These are phyloP conservation scores for Remorina albescens DNA, from an alignment of 2,797 vertebrate species.

Conservation along the genomic window DNA sequence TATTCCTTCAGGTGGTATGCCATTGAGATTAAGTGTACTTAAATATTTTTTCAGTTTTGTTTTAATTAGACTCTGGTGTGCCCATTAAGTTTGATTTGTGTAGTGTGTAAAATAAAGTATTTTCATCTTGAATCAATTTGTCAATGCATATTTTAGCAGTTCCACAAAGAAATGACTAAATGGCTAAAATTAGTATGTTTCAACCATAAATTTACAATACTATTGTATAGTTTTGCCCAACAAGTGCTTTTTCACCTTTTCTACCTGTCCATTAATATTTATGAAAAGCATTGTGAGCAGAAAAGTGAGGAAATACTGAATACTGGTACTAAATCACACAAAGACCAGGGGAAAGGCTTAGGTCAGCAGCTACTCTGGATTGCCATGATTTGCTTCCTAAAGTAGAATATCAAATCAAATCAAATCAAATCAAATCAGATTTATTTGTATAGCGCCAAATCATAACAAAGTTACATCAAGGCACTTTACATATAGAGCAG, in stretches of 20 bases:
- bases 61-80: background rate
- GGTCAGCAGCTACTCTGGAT: background rate
- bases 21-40: background rate
- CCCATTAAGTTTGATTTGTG: background rate
- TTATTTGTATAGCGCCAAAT: too few relatives aligned
- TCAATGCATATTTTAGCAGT: slow-evolving; percentile 1
- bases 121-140: background rate
- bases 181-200: background rate
- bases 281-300: background rate
- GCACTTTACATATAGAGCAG: too few relatives aligned
- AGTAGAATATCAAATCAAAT: background rate
- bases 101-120: background rate
- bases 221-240: too few relatives aligned
- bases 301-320: background rate
- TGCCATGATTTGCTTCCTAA: background rate
- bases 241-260: background rate
- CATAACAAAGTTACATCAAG: too few relatives aligned
- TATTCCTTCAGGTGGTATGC: background rate
- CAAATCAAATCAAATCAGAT: too few relatives aligned
- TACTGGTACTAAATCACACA: background rate
- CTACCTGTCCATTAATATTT: background rate
- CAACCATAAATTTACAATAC: background rate
- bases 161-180: background rate
- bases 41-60: background rate
- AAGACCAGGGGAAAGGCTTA: background rate